Conservation (phyloP, 2,797 vertebrate species). For the Epinephelus coioides region DNA sequence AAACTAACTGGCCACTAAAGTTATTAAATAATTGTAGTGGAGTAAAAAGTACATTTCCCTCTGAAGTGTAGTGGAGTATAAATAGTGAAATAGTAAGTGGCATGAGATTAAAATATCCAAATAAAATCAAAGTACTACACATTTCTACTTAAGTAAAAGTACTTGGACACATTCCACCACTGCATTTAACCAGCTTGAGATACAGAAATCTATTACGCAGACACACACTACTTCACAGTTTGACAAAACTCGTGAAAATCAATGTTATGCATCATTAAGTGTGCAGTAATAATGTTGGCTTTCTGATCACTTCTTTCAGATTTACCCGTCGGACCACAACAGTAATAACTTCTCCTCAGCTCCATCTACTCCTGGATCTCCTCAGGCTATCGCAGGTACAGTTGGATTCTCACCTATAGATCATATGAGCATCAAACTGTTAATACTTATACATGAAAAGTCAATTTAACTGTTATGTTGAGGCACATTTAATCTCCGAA, state of each 20-base stretch:
- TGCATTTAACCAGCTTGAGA: too few relatives aligned
- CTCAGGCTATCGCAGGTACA: constrained; percentile 95
- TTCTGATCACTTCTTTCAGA: constrained; percentile 82
- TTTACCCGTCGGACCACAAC: constrained; percentile 98
- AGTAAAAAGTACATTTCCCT: too few relatives aligned
- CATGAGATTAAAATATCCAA: too few relatives aligned
- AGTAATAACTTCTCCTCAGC: constrained; percentile 97
- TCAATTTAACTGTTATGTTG: not conserved
- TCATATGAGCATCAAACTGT: not conserved
- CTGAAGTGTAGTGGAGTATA: too few relatives aligned
- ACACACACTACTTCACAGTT: not conserved
- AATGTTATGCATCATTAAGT: not conserved
- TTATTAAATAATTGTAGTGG: too few relatives aligned
- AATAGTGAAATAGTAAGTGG: too few relatives aligned
- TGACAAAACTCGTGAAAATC: not conserved
- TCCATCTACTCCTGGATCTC: constrained; percentile 96
- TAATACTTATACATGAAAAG: not conserved
- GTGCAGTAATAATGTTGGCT: not conserved
- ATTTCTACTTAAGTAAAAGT: too few relatives aligned
- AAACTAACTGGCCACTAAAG: too few relatives aligned
- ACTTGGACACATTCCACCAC: too few relatives aligned
- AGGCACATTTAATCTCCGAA: not conserved
- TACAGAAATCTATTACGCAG: not conserved
- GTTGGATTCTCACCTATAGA: not conserved
- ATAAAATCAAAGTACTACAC: too few relatives aligned